A percentile compares a stretch with the other conserved stretches of the same genome.
Evolutionary conservation across 1,140 invertebrate genomes (phyloP).

Genomic region (Drosophila subpulchrella): DNA sequence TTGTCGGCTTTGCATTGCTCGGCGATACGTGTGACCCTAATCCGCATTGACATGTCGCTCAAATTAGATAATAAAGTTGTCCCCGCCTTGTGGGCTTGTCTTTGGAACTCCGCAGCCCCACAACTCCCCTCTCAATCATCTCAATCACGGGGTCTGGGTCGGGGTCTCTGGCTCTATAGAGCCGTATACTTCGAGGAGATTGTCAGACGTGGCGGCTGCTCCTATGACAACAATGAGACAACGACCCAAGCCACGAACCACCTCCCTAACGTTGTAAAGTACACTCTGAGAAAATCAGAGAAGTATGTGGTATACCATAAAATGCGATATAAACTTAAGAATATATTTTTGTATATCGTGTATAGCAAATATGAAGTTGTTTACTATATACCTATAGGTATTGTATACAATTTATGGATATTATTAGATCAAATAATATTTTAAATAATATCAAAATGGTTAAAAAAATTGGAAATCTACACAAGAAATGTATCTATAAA

Average conservation of each 20-base stretch:
- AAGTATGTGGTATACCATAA: no score
- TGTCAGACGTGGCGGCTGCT: conserved; percentile 46
- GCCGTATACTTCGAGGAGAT: conserved; percentile 22
- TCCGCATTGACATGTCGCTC: conserved; percentile 80
- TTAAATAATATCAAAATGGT: no score
- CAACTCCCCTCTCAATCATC: neutral
- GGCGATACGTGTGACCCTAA: conserved; percentile 79
- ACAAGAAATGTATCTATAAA: no score
- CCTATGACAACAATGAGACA: conserved; percentile 49
- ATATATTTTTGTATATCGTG: no score
- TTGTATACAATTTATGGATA: no score
- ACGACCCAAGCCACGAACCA: conserved; percentile 12
- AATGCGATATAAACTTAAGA: no score
- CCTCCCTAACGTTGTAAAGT: conserved; percentile 4
- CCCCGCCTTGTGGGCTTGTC: conserved; percentile 31
- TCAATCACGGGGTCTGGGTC: conserved; percentile 39
- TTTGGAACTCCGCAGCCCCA: conserved; percentile 1
- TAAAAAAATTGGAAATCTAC: no score
- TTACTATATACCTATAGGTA: no score
- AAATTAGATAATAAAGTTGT: conserved; percentile 81
- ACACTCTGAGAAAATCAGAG: neutral
- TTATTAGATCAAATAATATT: no score
- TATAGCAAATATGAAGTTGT: no score
- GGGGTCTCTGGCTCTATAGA: conserved; percentile 19
- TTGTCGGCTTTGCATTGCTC: conserved; percentile 70